Percentiles rank a stretch among this genome's conserved stretches.
phyloP scores from a whole-genome alignment of 2,888 invertebrate genomes.

The Leptogaster cylindrica region DNA sequence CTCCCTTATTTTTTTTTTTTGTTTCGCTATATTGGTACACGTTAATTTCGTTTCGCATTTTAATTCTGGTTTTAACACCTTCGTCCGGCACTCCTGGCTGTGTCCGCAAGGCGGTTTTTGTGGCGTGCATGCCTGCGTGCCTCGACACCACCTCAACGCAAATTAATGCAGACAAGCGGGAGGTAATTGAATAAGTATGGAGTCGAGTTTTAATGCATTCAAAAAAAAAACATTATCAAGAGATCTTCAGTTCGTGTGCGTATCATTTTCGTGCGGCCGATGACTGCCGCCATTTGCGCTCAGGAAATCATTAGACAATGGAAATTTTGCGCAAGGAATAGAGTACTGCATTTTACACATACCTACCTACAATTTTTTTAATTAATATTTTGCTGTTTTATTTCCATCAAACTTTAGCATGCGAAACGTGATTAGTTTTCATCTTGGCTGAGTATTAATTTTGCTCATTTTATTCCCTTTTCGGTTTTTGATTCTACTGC shows the following conservation, averaged over 20 bases:
- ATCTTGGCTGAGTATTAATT: too few relatives aligned
- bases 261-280: not conserved
- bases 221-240: not conserved
- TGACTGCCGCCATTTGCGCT: not conserved
- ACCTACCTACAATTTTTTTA: too few relatives aligned
- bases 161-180: not conserved
- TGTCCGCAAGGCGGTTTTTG: not conserved
- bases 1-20: too few relatives aligned
- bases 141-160: not conserved
- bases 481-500: too few relatives aligned
- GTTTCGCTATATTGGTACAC: too few relatives aligned
- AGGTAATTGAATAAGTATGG: not conserved
- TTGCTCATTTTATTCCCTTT: too few relatives aligned
- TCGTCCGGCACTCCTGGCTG: not conserved
- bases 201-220: not conserved
- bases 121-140: not conserved
- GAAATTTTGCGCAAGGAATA: too few relatives aligned
- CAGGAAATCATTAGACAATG: not conserved
- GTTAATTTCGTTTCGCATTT: constrained; percentile 8
- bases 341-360: too few relatives aligned
- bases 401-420: too few relatives aligned
- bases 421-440: too few relatives aligned
- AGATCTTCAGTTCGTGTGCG: not conserved
- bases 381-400: too few relatives aligned
- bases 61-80: constrained; percentile 2